Conservation (phyloP, 2,113 vertebrate genomes). For the Etheostoma cragini region DNA sequence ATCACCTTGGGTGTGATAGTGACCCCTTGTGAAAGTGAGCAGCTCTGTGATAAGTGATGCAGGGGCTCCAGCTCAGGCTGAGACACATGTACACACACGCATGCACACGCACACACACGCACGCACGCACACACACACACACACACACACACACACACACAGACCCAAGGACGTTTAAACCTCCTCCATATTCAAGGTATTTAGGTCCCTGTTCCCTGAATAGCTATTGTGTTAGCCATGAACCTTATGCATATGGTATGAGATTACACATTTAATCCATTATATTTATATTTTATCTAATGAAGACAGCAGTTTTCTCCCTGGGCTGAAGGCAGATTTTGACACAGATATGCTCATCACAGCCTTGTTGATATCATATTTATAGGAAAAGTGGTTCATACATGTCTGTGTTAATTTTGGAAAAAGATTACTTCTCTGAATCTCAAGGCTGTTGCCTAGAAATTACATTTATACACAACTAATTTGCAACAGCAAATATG, state of each 20-base stretch:
- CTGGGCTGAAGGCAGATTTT: not conserved
- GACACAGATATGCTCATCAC: not conserved
- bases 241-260: not conserved
- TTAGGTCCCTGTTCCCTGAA: not conserved
- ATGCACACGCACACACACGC: not conserved
- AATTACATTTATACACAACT: not conserved
- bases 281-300: not conserved
- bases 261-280: not conserved
- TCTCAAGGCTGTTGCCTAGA: not conserved
- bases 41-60: slow-evolving; percentile 26
- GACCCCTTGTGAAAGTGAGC: slow-evolving; percentile 39
- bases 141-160: not conserved
- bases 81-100: not conserved
- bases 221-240: not conserved
- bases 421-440: not conserved
- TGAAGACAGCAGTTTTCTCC: not conserved
- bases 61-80: slow-evolving; percentile 5
- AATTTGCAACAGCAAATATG: not conserved
- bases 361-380: no score
- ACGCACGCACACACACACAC: not conserved
- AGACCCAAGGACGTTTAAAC: not conserved
- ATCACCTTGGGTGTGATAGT: slow-evolving; percentile 41
- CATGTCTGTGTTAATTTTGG: not conserved
- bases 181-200: not conserved
- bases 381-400: no score